Base-by-base conservation (phyloP, 2,113 vertebrate genomes). In the Pollachius pollachius region DNA sequence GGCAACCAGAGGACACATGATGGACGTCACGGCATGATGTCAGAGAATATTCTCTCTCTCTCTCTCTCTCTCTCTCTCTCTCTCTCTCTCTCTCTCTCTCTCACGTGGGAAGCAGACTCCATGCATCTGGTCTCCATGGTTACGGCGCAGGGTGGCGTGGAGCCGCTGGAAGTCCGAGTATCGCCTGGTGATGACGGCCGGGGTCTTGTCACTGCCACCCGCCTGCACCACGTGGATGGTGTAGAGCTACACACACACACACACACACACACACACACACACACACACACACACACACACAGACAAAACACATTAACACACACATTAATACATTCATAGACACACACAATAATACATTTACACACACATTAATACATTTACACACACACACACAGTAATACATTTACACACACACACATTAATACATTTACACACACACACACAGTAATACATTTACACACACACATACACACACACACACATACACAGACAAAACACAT, bases 151-250 rank as follows among this genome's bases (percentile, higher is more conserved):
- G 12, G 89, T 85, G 58, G 91, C 89, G 66, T 96, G 94, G 64
- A 98, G 87, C 11, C 88, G 90, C 76, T 95, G 95, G 1, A 98
- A 97, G 85, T 98, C 96, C 0, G 95, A 95, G 86, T 99, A 98
- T 62, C 96, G 93, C 3, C 96, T 93, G 4, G 94, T 87, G 60
- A 98, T 95, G 79, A 92, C 30, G 0, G 94, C 95, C 0, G 95
- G 95, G 0, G 87, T 92, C 73, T 90, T 92, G 74, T 96, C 96
- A 0, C 92, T 93, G 9, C 71, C 86, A 1, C 94, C 94, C 0
- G 94, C 90, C 65, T 89, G 93, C 83, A 93, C 93, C 74, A 99
- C 87, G 64, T 95, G 94, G 91, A 98, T 85, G 80, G 96, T 97
- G 94, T 99, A 98, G 73, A 97, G 92, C 97, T 99, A 91, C 0